These are phyloP conservation scores for Scalopus aquaticus DNA, from an alignment of 2,113 vertebrate species.

Conservation along the genomic window DNA sequence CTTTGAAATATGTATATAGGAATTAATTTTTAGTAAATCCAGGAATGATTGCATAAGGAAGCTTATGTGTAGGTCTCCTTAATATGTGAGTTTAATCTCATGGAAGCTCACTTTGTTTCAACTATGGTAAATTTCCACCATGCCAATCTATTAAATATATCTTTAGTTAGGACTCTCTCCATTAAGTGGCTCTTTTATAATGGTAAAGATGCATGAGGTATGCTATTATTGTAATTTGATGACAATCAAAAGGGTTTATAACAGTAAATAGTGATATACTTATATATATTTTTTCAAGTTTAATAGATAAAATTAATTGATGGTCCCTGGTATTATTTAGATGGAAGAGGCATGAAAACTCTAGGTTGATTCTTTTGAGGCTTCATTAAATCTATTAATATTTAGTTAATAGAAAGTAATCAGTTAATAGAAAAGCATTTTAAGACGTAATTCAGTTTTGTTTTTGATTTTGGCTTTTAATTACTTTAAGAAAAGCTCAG, in stretches of 20 bases:
- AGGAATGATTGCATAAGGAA: background rate
- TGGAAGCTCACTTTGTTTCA: background rate
- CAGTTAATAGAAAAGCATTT: slow-evolving; percentile 27
- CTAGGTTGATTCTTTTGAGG: background rate
- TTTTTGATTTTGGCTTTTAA: slow-evolving; percentile 45
- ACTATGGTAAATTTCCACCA: slow-evolving; percentile 4
- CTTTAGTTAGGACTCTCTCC: background rate
- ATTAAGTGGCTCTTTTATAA: slow-evolving; percentile 24
- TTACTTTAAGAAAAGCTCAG: background rate
- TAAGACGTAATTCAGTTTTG: slow-evolving; percentile 36
- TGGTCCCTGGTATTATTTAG: slow-evolving; percentile 6
- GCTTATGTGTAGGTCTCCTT: slow-evolving; percentile 1
- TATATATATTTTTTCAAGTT: slow-evolving; percentile 33
- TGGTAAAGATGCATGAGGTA: slow-evolving; percentile 27
- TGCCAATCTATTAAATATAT: slow-evolving; percentile 33
- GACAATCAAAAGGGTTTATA: background rate
- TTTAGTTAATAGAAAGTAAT: slow-evolving; percentile 36
- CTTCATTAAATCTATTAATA: slow-evolving; percentile 26
- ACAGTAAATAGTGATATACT: background rate
- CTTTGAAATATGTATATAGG: slow-evolving; percentile 23
- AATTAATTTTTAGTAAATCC: slow-evolving; percentile 37
- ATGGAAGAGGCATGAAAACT: slow-evolving; percentile 11
- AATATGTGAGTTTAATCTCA: background rate
- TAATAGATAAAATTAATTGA: slow-evolving; percentile 46
- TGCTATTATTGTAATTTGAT: slow-evolving; percentile 35